Conservation (phyloP, 2,797 vertebrate genomes). For the Nasua narica region DNA sequence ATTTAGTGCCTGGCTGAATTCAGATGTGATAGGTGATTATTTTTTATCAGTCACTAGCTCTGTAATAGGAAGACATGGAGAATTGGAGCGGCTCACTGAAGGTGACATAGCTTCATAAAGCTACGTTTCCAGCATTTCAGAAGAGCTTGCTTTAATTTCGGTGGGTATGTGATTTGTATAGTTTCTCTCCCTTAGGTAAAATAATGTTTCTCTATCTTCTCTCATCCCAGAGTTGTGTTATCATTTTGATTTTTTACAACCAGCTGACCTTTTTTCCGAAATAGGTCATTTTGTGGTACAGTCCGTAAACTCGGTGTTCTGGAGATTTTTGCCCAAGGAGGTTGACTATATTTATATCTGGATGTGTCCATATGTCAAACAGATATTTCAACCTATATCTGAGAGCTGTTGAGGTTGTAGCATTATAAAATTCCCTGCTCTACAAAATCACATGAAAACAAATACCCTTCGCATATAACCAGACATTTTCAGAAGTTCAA, state of each 20-base stretch:
- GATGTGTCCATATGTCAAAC: constrained; percentile 48
- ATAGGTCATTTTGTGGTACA: constrained; percentile 59
- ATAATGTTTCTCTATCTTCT: not conserved
- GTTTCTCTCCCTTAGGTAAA: not conserved
- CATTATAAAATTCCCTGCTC: not conserved
- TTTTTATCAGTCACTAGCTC: not conserved
- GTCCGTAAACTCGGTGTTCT: constrained; percentile 32
- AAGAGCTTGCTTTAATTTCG: not conserved
- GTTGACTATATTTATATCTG: constrained; percentile 66
- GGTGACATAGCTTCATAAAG: not conserved
- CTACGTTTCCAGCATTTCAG: not conserved
- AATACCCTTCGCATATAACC: not conserved
- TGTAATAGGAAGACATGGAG: not conserved
- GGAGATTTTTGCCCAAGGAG: constrained; percentile 66
- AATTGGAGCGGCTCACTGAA: not conserved
- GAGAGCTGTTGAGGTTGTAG: constrained; percentile 36
- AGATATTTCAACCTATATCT: constrained; percentile 64
- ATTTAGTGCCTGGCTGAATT: constrained; percentile 18
- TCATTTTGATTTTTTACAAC: constrained; percentile 11
- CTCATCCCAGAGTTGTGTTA: not conserved
- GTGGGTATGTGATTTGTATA: not conserved
- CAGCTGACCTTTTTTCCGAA: constrained; percentile 57
- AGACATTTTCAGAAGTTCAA: constrained; percentile 16
- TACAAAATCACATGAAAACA: constrained; percentile 1
- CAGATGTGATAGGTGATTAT: not conserved